phyloP scores from a whole-genome alignment of 2,888 invertebrate species.

The Agriopis aurantiaria region DNA sequence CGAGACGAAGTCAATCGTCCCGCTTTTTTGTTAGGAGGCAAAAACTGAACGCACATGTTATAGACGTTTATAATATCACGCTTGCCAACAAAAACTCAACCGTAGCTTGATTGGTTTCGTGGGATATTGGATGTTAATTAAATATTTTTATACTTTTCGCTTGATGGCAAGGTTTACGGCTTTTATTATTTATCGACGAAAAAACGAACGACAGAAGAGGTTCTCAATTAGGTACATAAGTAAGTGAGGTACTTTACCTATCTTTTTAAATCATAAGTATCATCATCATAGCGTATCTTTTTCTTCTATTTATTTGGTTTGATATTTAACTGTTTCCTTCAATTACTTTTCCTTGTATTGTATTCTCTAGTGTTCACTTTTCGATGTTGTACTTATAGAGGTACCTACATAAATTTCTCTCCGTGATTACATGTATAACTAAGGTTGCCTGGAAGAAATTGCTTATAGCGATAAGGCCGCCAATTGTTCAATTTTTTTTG shows the following conservation, averaged over 20 bases:
- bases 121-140: slow-evolving; percentile 37
- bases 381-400: too few relatives aligned
- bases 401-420: too few relatives aligned
- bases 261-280: too few relatives aligned
- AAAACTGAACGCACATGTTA: slow-evolving; percentile 44
- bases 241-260: background rate
- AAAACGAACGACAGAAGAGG: background rate
- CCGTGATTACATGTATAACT: too few relatives aligned
- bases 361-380: too few relatives aligned
- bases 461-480: too few relatives aligned
- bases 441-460: too few relatives aligned
- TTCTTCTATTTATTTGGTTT: too few relatives aligned
- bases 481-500: too few relatives aligned
- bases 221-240: background rate
- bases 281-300: too few relatives aligned
- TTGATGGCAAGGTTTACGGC: background rate
- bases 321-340: too few relatives aligned
- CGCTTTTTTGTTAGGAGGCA: slow-evolving; percentile 42
- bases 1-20: slow-evolving; percentile 29
- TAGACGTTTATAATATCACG: slow-evolving; percentile 34
- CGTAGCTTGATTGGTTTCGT: slow-evolving; percentile 39
- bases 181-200: slow-evolving; percentile 1
- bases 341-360: too few relatives aligned
- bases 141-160: slow-evolving; percentile 5
- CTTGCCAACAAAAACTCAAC: slow-evolving; percentile 35